Conservation (phyloP, 2,797 vertebrate genomes). For the Anableps anableps region DNA sequence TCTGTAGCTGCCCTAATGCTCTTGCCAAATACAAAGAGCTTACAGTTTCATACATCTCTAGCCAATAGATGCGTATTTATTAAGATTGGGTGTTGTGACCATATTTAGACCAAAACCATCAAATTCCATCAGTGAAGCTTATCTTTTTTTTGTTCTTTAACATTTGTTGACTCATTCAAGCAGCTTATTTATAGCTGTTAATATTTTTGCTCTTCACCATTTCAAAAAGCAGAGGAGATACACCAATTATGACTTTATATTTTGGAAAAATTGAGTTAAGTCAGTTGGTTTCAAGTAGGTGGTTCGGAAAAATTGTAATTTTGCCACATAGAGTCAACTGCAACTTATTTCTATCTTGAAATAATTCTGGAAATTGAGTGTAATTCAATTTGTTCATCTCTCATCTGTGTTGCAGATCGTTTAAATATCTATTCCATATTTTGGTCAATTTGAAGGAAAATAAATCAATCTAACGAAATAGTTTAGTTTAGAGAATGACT, state of each 20-base stretch:
- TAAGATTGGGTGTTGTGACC: background rate
- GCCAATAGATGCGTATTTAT: background rate
- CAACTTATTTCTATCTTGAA: background rate
- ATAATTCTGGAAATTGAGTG: background rate
- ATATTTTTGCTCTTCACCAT: background rate
- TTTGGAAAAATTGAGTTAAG: background rate
- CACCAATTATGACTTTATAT: background rate
- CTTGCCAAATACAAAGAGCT: slow-evolving; percentile 1
- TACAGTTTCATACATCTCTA: slow-evolving; percentile 11
- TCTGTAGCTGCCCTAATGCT: slow-evolving; percentile 34
- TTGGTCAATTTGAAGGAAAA: background rate
- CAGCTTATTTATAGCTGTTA: background rate
- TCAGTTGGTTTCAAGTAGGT: background rate
- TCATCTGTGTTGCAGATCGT: background rate
- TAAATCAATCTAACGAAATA: background rate
- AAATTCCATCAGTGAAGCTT: background rate
- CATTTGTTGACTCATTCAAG: background rate
- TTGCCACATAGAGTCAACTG: background rate
- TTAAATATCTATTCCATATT: background rate
- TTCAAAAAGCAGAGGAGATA: background rate
- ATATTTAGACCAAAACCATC: slow-evolving; percentile 1
- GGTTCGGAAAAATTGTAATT: background rate
- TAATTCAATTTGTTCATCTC: background rate
- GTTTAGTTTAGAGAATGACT: background rate
- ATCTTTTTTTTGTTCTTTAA: background rate